Evolutionary conservation across 1,140 invertebrate species (phyloP), one percentile per base, ranked within the genome.

Genomic region (Brachionus manjavacas): DNA sequence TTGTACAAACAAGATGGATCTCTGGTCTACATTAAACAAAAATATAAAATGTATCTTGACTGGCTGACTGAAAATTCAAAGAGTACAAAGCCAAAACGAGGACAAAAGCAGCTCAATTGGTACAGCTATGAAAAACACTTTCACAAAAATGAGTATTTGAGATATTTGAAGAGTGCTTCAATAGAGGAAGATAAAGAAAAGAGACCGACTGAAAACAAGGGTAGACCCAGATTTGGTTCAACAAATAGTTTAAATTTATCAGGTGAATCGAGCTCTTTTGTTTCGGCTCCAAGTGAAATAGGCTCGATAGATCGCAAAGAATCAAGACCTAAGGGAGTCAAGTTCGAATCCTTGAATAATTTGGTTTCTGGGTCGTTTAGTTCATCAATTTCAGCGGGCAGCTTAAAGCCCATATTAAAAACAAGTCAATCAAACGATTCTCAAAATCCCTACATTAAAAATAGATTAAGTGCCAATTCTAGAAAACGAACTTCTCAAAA

Each of bases 1-100:
- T 35, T 76, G 41, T 76, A 76, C 72, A 76, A 76, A 46, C 39
- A 46, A 49, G 41, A 76, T 16, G 41, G 43, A 20, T 25, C 16
- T 76, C 41, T 76, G 9, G 72, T 76, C 49, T 76, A 76, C 43
- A 76, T 76, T 3, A 76, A 76, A 76, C 72, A 76, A 76, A 76
- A 76, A n/a, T 76, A 76, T 46, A 76, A 76, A 49, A 76, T 76
- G 72, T 76, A 76, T 49, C 12, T 76, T 11, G 72, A 76, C 41
- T 76, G 72, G 72, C n/a, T 76, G 8, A 76, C 25, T 31, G 41
- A 76, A 49, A 76, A 46, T 76, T 35, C 16, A 7, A 72, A 72
- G n/a, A 72, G n/a, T 8, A 39, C n/a, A 7, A 41, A 39, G 68
- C 7, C n/a, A 49, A 49, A 46, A 4, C 72, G 43, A 23, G 39